Base-by-base conservation (phyloP, 1,140 invertebrate species). In the Tetragnatha versicolor region DNA sequence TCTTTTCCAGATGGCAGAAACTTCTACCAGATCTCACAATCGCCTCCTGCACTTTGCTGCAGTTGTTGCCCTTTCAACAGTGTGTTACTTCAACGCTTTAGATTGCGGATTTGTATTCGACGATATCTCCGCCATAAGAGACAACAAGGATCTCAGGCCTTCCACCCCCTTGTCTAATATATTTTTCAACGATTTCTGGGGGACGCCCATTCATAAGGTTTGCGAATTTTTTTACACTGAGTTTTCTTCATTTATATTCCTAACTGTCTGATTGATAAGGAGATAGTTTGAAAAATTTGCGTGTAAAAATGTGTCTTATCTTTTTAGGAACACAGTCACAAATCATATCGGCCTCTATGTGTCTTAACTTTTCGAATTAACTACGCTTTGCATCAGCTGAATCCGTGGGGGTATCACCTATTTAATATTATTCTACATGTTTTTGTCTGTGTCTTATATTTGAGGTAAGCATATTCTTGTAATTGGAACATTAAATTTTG, bases 281-380 rank as follows among this genome's bases (percentile, higher is more conserved):
- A n/a, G n/a, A n/a, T n/a, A n/a, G n/a, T n/a, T n/a, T n/a, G n/a
- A n/a, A n/a, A n/a, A n/a, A n/a, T n/a, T n/a, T n/a, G n/a, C n/a
- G n/a, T n/a, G n/a, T n/a, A n/a, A n/a, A n/a, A n/a, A n/a, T 51
- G 9, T 72, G 12, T 33, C 10, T 53, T 45, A 10, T 60, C 20
- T 61, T 25, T 61, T 20, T 89, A 95, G 93, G 95, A 96, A 87
- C 94, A 96, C 87, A 96, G 94, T 83, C 95, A 97, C 88, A 96
- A 96, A 86, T 96, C 94, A 17, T 98, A 96, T 85, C 89, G 95
- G 72, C 95, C 95, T 29, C 88, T 97, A 81, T 95, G 93, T 84
- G 94, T 97, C 77, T 89, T 97, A 78, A 95, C 94, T 83, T 98
- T 96, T 87, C 92, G 95, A 84, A 91, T 93, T 84, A 97, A 97